Percentiles rank a stretch among this genome's conserved stretches.
Evolutionary conservation across 2,888 invertebrate species (phyloP).

Genomic region (Rotaria socialis): DNA sequence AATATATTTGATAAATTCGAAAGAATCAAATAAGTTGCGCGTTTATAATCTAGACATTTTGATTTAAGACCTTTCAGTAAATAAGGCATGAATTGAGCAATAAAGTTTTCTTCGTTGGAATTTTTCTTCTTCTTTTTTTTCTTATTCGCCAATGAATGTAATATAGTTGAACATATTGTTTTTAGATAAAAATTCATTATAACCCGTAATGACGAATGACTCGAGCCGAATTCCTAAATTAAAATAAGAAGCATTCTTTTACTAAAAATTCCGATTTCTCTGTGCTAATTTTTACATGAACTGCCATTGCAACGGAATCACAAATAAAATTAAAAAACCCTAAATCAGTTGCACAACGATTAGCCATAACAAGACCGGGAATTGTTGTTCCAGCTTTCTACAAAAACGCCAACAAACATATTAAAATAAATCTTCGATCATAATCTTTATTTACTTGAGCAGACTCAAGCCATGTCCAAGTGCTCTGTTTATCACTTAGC

Average conservation of each 20-base stretch:
- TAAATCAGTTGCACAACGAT: conserved; percentile 31
- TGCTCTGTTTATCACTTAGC: background rate
- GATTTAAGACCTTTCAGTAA: conserved; percentile 68
- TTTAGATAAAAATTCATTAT: conserved; percentile 2
- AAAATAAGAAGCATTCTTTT: no score
- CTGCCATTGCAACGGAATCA: background rate
- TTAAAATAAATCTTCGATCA: no score
- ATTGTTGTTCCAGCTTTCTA: conserved; percentile 35
- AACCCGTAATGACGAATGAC: conserved; percentile 20
- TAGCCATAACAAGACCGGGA: conserved; percentile 17
- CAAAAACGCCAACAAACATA: background rate
- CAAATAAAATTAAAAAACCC: conserved; percentile 26
- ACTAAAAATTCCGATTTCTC: background rate
- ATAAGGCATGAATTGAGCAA: conserved; percentile 70
- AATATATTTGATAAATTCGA: conserved; percentile 45
- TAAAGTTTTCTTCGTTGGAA: conserved; percentile 65
- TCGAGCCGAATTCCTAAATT: conserved; percentile 1
- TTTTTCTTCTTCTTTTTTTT: conserved; percentile 48
- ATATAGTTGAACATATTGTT: conserved; percentile 21
- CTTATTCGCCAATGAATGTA: background rate
- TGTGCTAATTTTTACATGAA: background rate
- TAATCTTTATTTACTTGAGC: background rate
- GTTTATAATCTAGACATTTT: conserved; percentile 37
- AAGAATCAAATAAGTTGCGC: conserved; percentile 39
- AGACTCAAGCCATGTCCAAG: conserved; percentile 42